Evolutionary conservation across 1,140 invertebrate species (phyloP).

Genomic region (Macrobrachium rosenbergii): DNA sequence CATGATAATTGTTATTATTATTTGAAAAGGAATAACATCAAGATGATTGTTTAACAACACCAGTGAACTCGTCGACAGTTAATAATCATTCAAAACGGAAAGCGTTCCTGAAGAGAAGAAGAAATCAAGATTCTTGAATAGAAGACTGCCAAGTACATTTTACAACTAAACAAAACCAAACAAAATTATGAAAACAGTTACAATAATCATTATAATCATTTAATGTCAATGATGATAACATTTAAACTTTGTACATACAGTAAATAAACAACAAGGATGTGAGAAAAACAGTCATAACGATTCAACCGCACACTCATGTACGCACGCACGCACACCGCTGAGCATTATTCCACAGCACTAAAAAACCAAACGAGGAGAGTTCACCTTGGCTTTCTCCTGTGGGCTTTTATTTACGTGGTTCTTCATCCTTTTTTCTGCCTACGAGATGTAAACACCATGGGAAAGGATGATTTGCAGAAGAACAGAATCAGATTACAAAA

Average conservation of each 20-base stretch:
- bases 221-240: constrained; percentile 62
- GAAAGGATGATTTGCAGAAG: too few relatives aligned
- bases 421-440: too few relatives aligned
- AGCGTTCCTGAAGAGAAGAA: background rate
- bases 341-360: constrained; percentile 43
- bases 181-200: constrained; percentile 63
- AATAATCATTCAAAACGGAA: background rate
- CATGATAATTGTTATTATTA: too few relatives aligned
- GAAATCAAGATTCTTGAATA: constrained; percentile 1
- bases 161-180: constrained; percentile 47
- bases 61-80: background rate
- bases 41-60: background rate
- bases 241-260: constrained; percentile 64
- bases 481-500: too few relatives aligned
- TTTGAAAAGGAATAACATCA: background rate
- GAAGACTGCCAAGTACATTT: constrained; percentile 22
- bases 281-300: constrained; percentile 61
- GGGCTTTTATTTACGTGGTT: too few relatives aligned
- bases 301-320: background rate
- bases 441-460: too few relatives aligned
- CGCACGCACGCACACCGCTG: constrained; percentile 33
- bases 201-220: constrained; percentile 63
- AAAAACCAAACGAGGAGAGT: background rate
- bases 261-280: constrained; percentile 62
- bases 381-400: too few relatives aligned